Percentiles rank a stretch among this genome's conserved stretches.
Evolutionary conservation across 2,888 invertebrate genomes (phyloP).

Genomic region (Drosophila diplacantha): DNA sequence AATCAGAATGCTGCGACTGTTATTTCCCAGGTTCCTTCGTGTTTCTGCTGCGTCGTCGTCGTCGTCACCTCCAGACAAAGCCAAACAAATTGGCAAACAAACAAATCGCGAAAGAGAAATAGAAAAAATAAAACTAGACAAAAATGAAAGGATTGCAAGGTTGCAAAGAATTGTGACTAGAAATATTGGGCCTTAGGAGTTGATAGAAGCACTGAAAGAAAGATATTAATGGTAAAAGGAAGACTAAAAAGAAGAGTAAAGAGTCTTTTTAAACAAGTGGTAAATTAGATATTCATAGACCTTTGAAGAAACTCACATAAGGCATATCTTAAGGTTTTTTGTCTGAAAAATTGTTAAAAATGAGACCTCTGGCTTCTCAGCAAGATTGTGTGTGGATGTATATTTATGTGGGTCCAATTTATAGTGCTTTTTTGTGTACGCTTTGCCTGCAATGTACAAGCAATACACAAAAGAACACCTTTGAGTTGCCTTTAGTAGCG

Average conservation of each 20-base stretch:
- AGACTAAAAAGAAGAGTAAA: background rate
- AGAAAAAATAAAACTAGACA: constrained; percentile 32
- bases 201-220: constrained; percentile 5
- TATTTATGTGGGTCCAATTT: too few species aligned
- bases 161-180: constrained; percentile 13
- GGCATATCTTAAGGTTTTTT: background rate
- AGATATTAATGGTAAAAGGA: background rate
- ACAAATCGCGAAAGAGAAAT: constrained; percentile 28
- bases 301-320: background rate
- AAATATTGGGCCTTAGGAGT: constrained; percentile 9
- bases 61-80: constrained; percentile 45
- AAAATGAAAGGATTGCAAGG: constrained; percentile 51
- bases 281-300: background rate
- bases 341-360: too few species aligned
- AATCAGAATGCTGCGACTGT: constrained; percentile 43
- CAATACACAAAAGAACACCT: too few species aligned
- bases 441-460: too few species aligned
- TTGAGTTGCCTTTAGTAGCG: too few species aligned
- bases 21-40: background rate
- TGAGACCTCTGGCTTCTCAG: too few species aligned
- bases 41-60: background rate
- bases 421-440: too few species aligned
- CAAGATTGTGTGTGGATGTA: too few species aligned
- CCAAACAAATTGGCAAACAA: constrained; percentile 57
- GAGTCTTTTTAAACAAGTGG: background rate